Percentiles rank a stretch among this genome's conserved stretches.
These are phyloP conservation scores for Mugil cephalus DNA, from an alignment of 2,113 vertebrate genomes.

Conservation along the genomic window DNA sequence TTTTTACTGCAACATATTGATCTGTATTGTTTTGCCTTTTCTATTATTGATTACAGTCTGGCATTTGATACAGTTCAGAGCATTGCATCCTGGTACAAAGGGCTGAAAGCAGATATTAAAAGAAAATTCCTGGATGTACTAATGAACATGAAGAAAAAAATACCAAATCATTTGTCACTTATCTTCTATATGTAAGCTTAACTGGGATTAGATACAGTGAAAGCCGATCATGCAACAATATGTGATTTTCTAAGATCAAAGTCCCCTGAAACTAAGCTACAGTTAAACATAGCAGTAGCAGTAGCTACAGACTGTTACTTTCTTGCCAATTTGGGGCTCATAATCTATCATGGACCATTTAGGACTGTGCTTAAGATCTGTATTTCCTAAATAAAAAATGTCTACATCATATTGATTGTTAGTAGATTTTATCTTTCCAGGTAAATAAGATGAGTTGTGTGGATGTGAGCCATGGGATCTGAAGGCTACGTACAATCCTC, in stretches of 20 bases:
- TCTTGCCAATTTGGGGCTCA: neutral
- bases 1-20: slow-evolving; percentile 60
- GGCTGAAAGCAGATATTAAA: slow-evolving; percentile 50
- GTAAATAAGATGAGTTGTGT: too few relatives aligned
- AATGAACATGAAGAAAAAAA: slow-evolving; percentile 55
- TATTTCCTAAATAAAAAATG: too few relatives aligned
- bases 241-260: neutral
- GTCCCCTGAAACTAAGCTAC: too few relatives aligned
- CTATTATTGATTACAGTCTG: slow-evolving; percentile 55
- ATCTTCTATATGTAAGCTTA: slow-evolving; percentile 2
- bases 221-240: slow-evolving; percentile 6
- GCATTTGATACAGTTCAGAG: slow-evolving; percentile 55
- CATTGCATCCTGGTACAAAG: slow-evolving; percentile 36
- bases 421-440: too few relatives aligned
- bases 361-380: too few relatives aligned
- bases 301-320: neutral
- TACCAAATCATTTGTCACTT: slow-evolving; percentile 3
- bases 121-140: slow-evolving; percentile 61
- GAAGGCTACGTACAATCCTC: too few relatives aligned
- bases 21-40: slow-evolving; percentile 60
- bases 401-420: too few relatives aligned
- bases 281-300: neutral
- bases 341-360: too few relatives aligned
- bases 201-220: neutral
- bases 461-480: too few relatives aligned